These are phyloP conservation scores for Gambusia affinis DNA, from an alignment of 2,113 vertebrate genomes.

Conservation along the genomic window DNA sequence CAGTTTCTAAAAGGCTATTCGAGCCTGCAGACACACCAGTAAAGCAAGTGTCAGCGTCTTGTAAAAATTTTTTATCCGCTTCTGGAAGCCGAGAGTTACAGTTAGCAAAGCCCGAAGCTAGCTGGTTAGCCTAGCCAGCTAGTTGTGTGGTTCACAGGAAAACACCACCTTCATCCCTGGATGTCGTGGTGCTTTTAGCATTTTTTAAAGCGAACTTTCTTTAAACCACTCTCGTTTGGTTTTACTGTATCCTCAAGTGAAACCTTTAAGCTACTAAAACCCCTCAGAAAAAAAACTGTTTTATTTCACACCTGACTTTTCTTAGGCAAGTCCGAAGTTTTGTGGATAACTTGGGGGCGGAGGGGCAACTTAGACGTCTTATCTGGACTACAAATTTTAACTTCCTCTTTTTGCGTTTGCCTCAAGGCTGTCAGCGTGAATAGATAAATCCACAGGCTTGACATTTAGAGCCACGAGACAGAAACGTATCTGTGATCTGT, in stretches of 20 bases:
- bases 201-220: neutral
- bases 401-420: neutral
- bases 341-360: conserved; percentile 4
- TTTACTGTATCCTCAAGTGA: neutral
- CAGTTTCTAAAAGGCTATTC: neutral
- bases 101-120: conserved; percentile 51
- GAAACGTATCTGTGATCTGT: neutral
- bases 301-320: neutral
- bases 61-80: neutral
- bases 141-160: conserved; percentile 38
- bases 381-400: neutral
- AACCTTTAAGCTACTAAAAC: neutral
- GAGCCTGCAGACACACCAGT: neutral
- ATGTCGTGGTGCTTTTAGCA: conserved; percentile 23
- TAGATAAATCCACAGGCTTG: neutral
- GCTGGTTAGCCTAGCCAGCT: conserved; percentile 62
- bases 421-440: neutral
- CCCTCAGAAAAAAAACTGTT: neutral
- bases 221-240: neutral
- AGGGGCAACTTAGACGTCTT: neutral
- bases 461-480: neutral
- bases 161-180: conserved; percentile 54
- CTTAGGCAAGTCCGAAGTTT: neutral
- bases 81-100: conserved; percentile 12
- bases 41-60: neutral